These are phyloP conservation scores for Anguilla obscura DNA, from an alignment of 2,797 vertebrate genomes.

Conservation along the genomic window DNA sequence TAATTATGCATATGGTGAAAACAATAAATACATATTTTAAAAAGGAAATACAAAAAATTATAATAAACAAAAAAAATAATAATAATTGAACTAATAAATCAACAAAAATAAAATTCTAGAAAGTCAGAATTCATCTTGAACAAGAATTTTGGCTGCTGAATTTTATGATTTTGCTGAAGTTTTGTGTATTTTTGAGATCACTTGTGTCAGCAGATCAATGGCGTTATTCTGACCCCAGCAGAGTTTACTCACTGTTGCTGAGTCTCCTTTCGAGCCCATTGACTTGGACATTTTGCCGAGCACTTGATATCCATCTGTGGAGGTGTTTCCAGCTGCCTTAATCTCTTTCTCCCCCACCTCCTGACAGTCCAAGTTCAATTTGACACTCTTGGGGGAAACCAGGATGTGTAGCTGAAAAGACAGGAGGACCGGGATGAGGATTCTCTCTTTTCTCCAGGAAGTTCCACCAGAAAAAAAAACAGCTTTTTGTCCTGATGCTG, in stretches of 20 bases:
- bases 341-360: conserved; percentile 85
- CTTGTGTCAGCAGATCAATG: not conserved
- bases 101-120: not conserved
- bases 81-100: not conserved
- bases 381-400: conserved; percentile 84
- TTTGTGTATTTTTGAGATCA: not conserved
- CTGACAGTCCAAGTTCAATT: conserved; percentile 90
- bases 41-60: not conserved
- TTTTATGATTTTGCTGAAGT: not conserved
- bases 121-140: not conserved
- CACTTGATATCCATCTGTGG: conserved; percentile 90
- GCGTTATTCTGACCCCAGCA: not conserved
- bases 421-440: conserved; percentile 24
- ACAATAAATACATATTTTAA: not conserved
- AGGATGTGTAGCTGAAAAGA: conserved; percentile 86
- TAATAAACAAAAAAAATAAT: too few species aligned
- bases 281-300: conserved; percentile 88
- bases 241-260: conserved; percentile 82
- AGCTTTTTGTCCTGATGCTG: conserved; percentile 45
- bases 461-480: conserved; percentile 31
- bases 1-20: not conserved
- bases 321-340: conserved; percentile 85
- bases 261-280: conserved; percentile 77
- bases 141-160: not conserved
- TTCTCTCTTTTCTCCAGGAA: not conserved